These are phyloP conservation scores for Romanomermis culicivorax DNA, from an alignment of 2,888 invertebrate species.

Conservation along the genomic window DNA sequence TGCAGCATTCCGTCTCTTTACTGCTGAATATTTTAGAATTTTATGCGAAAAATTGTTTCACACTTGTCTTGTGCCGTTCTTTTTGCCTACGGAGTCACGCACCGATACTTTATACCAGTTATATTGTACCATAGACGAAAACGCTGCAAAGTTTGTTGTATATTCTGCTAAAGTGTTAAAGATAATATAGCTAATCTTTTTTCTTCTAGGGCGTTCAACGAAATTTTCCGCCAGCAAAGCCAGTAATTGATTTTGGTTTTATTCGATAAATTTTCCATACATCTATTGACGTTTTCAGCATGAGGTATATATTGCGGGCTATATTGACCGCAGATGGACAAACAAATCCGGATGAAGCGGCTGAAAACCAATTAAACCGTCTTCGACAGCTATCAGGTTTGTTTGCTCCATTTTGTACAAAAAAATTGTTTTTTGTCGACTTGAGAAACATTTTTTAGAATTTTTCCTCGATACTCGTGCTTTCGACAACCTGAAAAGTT, in stretches of 20 bases:
- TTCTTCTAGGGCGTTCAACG: constrained; percentile 62
- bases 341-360: constrained; percentile 17
- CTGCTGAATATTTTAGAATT: constrained; percentile 33
- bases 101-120: constrained; percentile 81
- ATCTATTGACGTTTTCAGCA: constrained; percentile 15
- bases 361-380: neutral
- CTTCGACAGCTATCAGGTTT: neutral
- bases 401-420: too few relatives aligned
- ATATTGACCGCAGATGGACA: constrained; percentile 58
- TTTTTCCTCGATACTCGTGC: constrained; percentile 70
- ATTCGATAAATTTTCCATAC: neutral
- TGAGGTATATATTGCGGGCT: constrained; percentile 44
- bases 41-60: constrained; percentile 75
- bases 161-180: too few relatives aligned
- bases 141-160: too few relatives aligned
- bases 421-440: constrained; percentile 19
- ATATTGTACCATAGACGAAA: constrained; percentile 75
- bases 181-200: too few relatives aligned
- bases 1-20: neutral
- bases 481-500: constrained; percentile 36
- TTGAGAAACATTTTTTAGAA: constrained; percentile 16
- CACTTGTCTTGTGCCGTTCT: constrained; percentile 81
- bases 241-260: constrained; percentile 27
- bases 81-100: constrained; percentile 56
- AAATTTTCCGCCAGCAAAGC: constrained; percentile 71